Conservation (phyloP, 2,888 invertebrate species). For the Diarsia dahlii region DNA sequence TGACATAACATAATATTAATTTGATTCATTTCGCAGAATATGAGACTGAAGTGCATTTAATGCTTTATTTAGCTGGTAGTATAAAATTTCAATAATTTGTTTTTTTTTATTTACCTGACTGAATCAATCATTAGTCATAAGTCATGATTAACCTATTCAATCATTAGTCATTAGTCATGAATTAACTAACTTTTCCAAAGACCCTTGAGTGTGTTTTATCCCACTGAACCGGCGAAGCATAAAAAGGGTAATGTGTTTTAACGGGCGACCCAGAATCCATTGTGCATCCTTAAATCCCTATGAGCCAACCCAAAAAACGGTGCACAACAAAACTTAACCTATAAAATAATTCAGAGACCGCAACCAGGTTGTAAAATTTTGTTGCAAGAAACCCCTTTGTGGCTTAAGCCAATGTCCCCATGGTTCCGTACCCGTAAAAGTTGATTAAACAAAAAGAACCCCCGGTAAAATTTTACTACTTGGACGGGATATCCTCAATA, state of each 20-base stretch:
- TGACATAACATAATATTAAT: no score
- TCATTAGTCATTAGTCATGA: background rate
- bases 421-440: conserved; percentile 52
- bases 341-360: conserved; percentile 59
- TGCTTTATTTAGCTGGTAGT: no score
- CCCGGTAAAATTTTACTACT: conserved; percentile 57
- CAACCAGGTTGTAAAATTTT: conserved; percentile 58
- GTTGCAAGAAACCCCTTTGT: conserved; percentile 60
- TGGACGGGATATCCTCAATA: conserved; percentile 55
- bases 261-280: background rate
- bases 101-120: no score
- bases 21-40: no score
- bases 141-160: no score
- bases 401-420: conserved; percentile 56
- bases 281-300: background rate
- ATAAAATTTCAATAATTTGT: no score
- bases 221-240: no score
- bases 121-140: no score
- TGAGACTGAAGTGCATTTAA: no score
- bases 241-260: background rate
- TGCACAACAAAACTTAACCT: conserved; percentile 35
- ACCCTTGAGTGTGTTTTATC: background rate
- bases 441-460: conserved; percentile 59
- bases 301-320: conserved; percentile 26
- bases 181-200: background rate